A percentile compares a stretch with the other conserved stretches of the same genome.
Conservation (phyloP, 2,113 vertebrate species). For the Proterorhinus semilunaris region DNA sequence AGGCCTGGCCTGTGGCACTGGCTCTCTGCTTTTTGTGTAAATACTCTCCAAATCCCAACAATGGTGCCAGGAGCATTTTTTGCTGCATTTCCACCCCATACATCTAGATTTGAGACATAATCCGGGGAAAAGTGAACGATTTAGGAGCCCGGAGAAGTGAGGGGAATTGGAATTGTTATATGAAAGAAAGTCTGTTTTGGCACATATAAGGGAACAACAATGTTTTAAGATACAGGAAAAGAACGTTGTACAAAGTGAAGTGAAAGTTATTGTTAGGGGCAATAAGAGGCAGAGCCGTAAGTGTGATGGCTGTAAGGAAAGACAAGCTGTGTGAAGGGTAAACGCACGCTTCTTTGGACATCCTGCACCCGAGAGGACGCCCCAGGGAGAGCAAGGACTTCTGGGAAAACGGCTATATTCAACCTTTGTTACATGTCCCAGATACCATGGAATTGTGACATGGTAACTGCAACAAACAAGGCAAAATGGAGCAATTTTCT, state of each 20-base stretch:
- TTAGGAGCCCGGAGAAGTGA: conserved; percentile 12
- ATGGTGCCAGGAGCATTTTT: conserved; percentile 74
- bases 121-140: conserved; percentile 27
- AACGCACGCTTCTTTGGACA: conserved; percentile 70
- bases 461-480: conserved; percentile 45
- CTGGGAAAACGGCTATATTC: conserved; percentile 67
- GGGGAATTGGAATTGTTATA: conserved; percentile 5
- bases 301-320: conserved; percentile 55
- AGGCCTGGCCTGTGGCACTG: conserved; percentile 84
- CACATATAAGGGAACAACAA: conserved; percentile 5
- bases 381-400: conserved; percentile 62
- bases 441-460: conserved; percentile 42
- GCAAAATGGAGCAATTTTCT: not conserved
- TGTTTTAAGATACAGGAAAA: not conserved
- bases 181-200: conserved; percentile 9
- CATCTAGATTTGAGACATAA: conserved; percentile 60
- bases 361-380: conserved; percentile 62
- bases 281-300: conserved; percentile 50
- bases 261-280: conserved; percentile 61
- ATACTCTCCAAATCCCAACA: conserved; percentile 85
- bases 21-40: conserved; percentile 83
- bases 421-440: conserved; percentile 70
- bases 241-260: conserved; percentile 21
- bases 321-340: conserved; percentile 72
- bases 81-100: conserved; percentile 43